Conservation (phyloP, 2,888 invertebrate genomes). For the Drosophila mettleri region DNA sequence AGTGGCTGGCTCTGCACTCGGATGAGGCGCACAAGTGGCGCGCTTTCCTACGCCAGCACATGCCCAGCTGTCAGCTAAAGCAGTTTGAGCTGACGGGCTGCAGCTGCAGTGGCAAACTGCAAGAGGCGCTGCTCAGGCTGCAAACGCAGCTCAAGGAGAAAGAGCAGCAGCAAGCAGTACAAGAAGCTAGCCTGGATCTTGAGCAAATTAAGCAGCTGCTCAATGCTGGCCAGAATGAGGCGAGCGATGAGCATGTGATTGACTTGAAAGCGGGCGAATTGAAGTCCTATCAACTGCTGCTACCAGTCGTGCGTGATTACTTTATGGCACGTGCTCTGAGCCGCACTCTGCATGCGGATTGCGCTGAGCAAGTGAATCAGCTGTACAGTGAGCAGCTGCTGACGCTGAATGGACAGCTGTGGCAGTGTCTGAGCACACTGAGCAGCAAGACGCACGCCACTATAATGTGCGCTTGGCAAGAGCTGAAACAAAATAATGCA, state of each 20-base stretch:
- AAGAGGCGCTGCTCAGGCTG: conserved; percentile 25
- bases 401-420: conserved; percentile 62
- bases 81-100: conserved; percentile 37
- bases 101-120: conserved; percentile 11
- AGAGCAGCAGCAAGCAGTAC: not conserved
- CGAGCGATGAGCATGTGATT: conserved; percentile 27
- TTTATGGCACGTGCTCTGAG: conserved; percentile 71
- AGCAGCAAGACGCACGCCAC: conserved; percentile 50
- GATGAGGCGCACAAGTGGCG: conserved; percentile 64
- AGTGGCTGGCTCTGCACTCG: conserved; percentile 70
- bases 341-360: conserved; percentile 41
- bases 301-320: conserved; percentile 70
- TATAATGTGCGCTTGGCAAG: conserved; percentile 52
- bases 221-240: conserved; percentile 12
- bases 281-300: conserved; percentile 31
- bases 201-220: conserved; percentile 23
- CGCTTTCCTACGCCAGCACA: conserved; percentile 36
- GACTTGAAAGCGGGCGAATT: conserved; percentile 20
- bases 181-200: conserved; percentile 20
- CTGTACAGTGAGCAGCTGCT: conserved; percentile 70
- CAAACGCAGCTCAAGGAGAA: conserved; percentile 33
- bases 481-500: conserved; percentile 29
- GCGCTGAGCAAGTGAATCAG: conserved; percentile 63
- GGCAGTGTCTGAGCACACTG: conserved; percentile 68
- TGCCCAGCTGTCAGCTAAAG: conserved; percentile 41